Base-by-base conservation (phyloP, 2,888 invertebrate genomes). In the Sicus ferrugineus region DNA sequence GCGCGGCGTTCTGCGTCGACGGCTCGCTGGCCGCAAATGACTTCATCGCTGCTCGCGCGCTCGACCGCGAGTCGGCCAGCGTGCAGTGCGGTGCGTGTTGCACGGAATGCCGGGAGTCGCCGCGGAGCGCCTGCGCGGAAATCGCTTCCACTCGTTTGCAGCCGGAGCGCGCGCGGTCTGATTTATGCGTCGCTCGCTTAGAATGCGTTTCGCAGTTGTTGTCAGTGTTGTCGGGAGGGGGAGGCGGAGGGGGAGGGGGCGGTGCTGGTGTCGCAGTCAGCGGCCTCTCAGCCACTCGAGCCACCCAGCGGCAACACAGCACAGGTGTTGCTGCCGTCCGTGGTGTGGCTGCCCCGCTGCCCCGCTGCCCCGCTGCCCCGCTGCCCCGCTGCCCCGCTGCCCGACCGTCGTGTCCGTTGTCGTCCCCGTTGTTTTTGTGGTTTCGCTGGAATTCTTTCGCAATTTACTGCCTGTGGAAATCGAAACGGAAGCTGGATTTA, bases 121-220 rank as follows among this genome's bases (percentile, higher is more conserved):
- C 54, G 62, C 23, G 31, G 65, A n/a, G 58, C 65, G 42, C 26
- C 65, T 66, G 54, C 48, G 63, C 63, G 42, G 52, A 50, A 64
- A 61, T 52, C 52, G 34, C 50, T 70, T 67, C 64, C 26, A 19
- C 64, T 63, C 34, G 16, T 67, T 58, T 56, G 11, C n/a, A 28
- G 14, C 23, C 19, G 23, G 34, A n/a, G 4, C 16, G n/a, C 48
- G 21, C 30, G 34, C 21, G 66, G 67, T 64, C 48, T 23, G 48
- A 69, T 73, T 71, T 70, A 70, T 68, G 70, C 34, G 61, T 67
- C 65, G 67, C 65, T 68, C 50, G 70, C 59, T 61, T 66, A 62
- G 63, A 52, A 63, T 67, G 63, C 50, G 42, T 59, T 48, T 23
- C 34, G n/a, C 48, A 38, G 64, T 65, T 67, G 48, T 61, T 52